Percentiles rank a stretch among this genome's conserved stretches.
Conservation (phyloP, 2,113 vertebrate genomes). For the Grantiella picta region DNA sequence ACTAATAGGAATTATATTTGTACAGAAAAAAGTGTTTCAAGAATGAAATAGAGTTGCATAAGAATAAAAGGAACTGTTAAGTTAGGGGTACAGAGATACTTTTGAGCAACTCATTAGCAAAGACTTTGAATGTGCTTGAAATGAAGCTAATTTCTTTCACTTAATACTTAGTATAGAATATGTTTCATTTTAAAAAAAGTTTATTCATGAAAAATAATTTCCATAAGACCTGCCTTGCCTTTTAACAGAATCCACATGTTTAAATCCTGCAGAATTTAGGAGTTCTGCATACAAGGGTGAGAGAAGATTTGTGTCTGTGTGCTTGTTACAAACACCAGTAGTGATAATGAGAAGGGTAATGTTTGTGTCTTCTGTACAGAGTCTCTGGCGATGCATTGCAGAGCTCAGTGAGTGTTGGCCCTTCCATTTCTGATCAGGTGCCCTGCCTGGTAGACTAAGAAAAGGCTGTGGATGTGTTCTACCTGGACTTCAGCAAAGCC, state of each 20-base stretch:
- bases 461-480: neutral
- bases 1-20: neutral
- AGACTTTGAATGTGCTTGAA: neutral
- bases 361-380: neutral
- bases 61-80: neutral
- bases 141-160: neutral
- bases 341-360: neutral
- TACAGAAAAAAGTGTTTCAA: neutral
- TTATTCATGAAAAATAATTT: neutral
- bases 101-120: neutral
- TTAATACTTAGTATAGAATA: neutral
- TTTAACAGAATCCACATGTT: neutral
- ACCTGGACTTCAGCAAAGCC: neutral
- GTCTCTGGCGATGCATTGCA: neutral
- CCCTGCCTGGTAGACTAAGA: fast-evolving
- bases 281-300: neutral
- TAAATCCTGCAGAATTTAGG: neutral
- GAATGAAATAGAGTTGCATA: neutral
- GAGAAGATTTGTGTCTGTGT: neutral
- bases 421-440: neutral
- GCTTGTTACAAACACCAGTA: neutral
- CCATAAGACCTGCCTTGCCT: neutral
- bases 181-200: neutral
- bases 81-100: neutral
- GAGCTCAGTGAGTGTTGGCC: neutral